These are phyloP conservation scores for Noctua pronuba DNA, from an alignment of 2,888 invertebrate species.

Conservation along the genomic window DNA sequence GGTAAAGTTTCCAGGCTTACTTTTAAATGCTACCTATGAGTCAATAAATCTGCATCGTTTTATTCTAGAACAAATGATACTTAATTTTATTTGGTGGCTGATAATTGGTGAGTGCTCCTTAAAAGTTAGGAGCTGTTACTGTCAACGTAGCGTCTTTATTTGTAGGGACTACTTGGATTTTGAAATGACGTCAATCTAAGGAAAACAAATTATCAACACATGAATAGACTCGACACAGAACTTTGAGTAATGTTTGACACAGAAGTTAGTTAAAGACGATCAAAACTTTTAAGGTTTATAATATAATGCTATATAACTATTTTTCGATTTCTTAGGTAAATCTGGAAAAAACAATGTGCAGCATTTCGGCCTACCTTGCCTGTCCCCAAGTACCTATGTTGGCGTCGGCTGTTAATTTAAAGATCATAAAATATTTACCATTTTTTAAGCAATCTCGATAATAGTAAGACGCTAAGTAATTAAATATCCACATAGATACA, in stretches of 20 bases:
- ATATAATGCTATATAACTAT: not conserved
- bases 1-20: constrained; percentile 9
- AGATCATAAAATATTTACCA: not conserved
- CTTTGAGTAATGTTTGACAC: not conserved
- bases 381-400: not conserved
- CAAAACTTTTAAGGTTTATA: not conserved
- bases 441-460: not conserved
- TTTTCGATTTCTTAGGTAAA: not conserved
- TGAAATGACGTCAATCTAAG: constrained; percentile 25
- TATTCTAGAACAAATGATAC: constrained; percentile 45
- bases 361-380: not conserved
- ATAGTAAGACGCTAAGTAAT: not conserved
- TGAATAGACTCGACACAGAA: not conserved
- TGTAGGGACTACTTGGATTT: constrained; percentile 9
- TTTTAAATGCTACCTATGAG: constrained; percentile 15
- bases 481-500: not conserved
- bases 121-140: constrained; percentile 29
- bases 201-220: constrained; percentile 1
- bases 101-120: constrained; percentile 27
- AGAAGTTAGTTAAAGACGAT: not conserved
- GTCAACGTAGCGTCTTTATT: constrained; percentile 34
- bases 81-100: constrained; percentile 48
- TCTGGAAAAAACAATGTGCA: not conserved
- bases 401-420: not conserved
- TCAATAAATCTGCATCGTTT: constrained; percentile 25